Base-by-base conservation (phyloP, 2,888 invertebrate species). In the Myopa tessellatipennis region DNA sequence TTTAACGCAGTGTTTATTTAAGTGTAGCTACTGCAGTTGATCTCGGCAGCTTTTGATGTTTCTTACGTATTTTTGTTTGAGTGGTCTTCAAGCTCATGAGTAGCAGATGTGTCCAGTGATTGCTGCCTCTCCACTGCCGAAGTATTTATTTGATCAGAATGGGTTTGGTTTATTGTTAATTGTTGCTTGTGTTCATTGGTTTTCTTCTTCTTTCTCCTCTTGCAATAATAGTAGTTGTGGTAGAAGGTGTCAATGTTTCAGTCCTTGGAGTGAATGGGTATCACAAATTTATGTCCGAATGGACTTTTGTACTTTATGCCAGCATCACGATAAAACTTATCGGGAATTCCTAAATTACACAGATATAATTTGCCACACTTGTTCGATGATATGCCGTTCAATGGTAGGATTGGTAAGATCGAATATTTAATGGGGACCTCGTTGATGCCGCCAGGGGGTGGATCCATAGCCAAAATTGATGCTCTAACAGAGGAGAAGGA, bases 231-330 rank as follows among this genome's bases (percentile, higher is more conserved):
- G 69, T 80, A 74, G 58, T 74, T 82, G 78, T 78, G 78, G 75
- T 80, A 81, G 79, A 82, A 77, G 79, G 83, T 84, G 74, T 85
- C 83, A 83, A 83, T 85, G 83, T 85, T 87, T 89, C 88, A 89
- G 86, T 89, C 88, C 86, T 88, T 89, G 85, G 85, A 88, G 86
- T 94, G 93, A 83, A 95, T 90, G 69, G 95, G 94, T 89, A 95
- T 94, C 83, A 94, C 93, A 90, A 94, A 94, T 90, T 95, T 95
- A 77, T 94, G 93, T 76, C 94, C 94, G 85, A 96, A 97, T 8
- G 97, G 97, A 82, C 96, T 94, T 85, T 93, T 92, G 90, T 96
- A 97, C 81, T 91, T 91, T 85, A 97, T 93, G 77, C 94, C 93
- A 82, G 93, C 92, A 84, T 94, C 93, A 74, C 91, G 90, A 90